Conservation (phyloP, 2,113 vertebrate species). For the Crypturellus undulatus region DNA sequence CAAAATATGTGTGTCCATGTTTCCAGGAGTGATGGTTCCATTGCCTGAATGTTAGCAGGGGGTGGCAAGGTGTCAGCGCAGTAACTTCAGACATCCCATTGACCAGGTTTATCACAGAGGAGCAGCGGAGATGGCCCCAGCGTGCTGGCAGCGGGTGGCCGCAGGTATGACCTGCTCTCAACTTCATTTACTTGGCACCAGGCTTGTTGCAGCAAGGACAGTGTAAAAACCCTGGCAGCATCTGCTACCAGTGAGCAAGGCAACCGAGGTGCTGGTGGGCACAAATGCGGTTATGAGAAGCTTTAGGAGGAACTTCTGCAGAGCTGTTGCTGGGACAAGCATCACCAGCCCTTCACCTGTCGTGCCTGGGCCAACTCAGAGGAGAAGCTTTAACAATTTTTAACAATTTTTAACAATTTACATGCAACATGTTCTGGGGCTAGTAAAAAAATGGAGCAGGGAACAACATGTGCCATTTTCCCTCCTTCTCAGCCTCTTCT, state of each 20-base stretch:
- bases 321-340: neutral
- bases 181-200: too few relatives aligned
- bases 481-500: neutral
- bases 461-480: neutral
- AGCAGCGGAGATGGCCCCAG: too few relatives aligned
- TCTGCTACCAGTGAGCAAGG: neutral
- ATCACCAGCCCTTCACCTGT: neutral
- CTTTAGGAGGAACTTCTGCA: neutral
- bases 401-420: too few relatives aligned
- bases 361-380: neutral
- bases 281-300: neutral
- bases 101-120: too few relatives aligned
- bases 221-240: neutral
- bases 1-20: neutral
- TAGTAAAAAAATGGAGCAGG: neutral
- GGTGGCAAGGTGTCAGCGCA: too few relatives aligned
- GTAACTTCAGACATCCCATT: too few relatives aligned
- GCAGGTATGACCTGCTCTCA: too few relatives aligned
- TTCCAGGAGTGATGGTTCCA: neutral
- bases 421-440: neutral
- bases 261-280: neutral
- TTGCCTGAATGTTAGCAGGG: neutral
- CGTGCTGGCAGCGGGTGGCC: too few relatives aligned
- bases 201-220: too few relatives aligned
- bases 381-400: neutral